Evolutionary conservation across 1,140 invertebrate species (phyloP).

Genomic region (Camponotus vicinus): DNA sequence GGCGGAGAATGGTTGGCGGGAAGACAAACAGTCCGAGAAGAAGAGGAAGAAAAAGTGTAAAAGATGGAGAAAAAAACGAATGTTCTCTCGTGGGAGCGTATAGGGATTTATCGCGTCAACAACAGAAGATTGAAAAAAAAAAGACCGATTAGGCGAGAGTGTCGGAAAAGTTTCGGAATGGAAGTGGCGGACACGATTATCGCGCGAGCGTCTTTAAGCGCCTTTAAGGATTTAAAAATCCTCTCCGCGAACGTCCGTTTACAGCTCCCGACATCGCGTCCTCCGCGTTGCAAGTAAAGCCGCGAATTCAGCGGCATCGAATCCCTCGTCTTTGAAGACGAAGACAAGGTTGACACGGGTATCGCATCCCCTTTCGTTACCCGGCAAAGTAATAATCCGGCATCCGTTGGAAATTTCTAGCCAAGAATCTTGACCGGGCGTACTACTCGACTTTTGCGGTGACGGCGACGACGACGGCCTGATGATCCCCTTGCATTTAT

Average conservation of each 20-base stretch:
- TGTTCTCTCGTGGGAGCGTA: slow-evolving; percentile 14
- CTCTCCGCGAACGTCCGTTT: background rate
- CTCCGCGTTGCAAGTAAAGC: slow-evolving; percentile 9
- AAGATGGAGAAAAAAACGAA: background rate
- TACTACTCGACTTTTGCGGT: slow-evolving; percentile 47
- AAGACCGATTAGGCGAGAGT: background rate
- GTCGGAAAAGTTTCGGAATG: slow-evolving; percentile 24
- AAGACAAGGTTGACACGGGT: slow-evolving; percentile 41
- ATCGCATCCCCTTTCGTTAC: background rate
- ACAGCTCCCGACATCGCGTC: background rate
- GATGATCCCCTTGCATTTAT: slow-evolving; percentile 30
- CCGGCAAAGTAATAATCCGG: slow-evolving; percentile 55
- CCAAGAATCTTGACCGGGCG: slow-evolving; percentile 55
- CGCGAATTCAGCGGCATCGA: slow-evolving; percentile 19
- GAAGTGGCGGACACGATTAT: slow-evolving; percentile 49
- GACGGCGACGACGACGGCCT: background rate
- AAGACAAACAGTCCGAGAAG: slow-evolving; percentile 45
- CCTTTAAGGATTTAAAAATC: slow-evolving; percentile 11
- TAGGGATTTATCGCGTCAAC: slow-evolving; percentile 35
- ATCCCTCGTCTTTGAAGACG: slow-evolving; percentile 46
- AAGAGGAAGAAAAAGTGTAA: background rate
- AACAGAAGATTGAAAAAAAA: slow-evolving; percentile 7
- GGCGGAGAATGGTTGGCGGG: background rate
- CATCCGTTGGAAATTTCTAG: slow-evolving; percentile 56
- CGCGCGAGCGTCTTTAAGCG: slow-evolving; percentile 27